phyloP scores from a whole-genome alignment of 2,888 invertebrate species.

The Pseudococcus viburni region DNA sequence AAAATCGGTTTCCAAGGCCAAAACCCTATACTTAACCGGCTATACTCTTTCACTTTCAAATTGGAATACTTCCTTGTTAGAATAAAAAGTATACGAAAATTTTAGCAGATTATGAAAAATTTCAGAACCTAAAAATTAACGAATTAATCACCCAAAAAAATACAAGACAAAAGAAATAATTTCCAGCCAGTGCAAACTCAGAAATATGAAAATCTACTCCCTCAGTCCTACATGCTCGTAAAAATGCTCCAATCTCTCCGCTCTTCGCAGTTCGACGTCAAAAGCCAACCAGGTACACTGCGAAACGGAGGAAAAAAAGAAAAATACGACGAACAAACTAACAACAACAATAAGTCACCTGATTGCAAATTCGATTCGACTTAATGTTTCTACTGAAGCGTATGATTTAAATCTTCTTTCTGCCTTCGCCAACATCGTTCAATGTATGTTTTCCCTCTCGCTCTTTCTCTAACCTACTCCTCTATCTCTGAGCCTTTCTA shows the following conservation, averaged over 20 bases:
- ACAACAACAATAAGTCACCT: slow-evolving; percentile 63
- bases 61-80: too few relatives aligned
- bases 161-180: too few relatives aligned
- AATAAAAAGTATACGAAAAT: too few relatives aligned
- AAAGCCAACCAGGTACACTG: neutral
- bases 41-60: too few relatives aligned
- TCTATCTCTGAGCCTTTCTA: neutral
- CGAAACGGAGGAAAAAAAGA: neutral
- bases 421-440: slow-evolving; percentile 61
- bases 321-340: slow-evolving; percentile 45
- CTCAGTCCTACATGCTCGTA: neutral
- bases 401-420: slow-evolving; percentile 64
- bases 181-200: too few relatives aligned
- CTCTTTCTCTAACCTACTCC: neutral
- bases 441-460: slow-evolving; percentile 46
- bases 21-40: too few relatives aligned
- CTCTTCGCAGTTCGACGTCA: neutral
- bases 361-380: slow-evolving; percentile 64
- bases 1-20: too few relatives aligned
- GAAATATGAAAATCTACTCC: too few relatives aligned
- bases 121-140: too few relatives aligned
- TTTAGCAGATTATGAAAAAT: too few relatives aligned
- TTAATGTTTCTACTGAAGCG: slow-evolving; percentile 53
- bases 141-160: too few relatives aligned
- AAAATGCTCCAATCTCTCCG: neutral